phyloP scores from a whole-genome alignment of 2,113 vertebrate genomes.

The Sinocyclocheilus rhinocerous region DNA sequence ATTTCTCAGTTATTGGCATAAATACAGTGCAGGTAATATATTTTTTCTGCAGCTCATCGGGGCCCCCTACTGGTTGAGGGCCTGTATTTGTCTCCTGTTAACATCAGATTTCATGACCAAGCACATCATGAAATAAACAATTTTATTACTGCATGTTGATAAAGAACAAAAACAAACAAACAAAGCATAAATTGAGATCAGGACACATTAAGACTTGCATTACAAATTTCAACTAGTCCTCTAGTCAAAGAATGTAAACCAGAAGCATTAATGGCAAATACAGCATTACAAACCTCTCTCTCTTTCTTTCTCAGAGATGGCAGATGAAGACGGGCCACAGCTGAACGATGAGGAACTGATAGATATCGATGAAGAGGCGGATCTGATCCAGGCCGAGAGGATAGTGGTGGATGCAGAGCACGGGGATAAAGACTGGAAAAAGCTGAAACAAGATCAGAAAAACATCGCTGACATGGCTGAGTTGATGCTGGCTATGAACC shows the following conservation, averaged over 20 bases:
- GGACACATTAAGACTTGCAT: too few relatives aligned
- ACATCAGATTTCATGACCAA: background rate
- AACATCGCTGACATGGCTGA: constrained; percentile 64
- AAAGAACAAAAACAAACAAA: too few relatives aligned
- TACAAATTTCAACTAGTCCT: too few relatives aligned
- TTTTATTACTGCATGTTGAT: too few relatives aligned
- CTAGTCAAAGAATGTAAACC: too few relatives aligned
- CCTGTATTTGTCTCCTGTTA: background rate
- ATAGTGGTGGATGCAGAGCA: constrained; percentile 80
- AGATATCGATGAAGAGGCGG: constrained; percentile 84
- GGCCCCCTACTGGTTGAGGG: background rate
- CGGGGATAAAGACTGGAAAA: constrained; percentile 36
- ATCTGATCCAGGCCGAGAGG: constrained; percentile 86
- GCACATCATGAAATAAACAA: background rate
- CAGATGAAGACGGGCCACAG: constrained; percentile 60
- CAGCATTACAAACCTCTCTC: background rate
- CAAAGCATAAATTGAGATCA: too few relatives aligned
- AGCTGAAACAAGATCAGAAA: constrained; percentile 60
- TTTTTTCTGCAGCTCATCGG: background rate
- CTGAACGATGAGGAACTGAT: constrained; percentile 77
- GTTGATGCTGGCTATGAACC: constrained; percentile 78
- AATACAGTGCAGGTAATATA: background rate
- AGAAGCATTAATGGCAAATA: too few relatives aligned
- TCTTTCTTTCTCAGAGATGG: constrained; percentile 33
- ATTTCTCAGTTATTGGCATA: background rate